Base-by-base conservation (phyloP, 2,888 invertebrate genomes). In the Cryptosula pallasiana region DNA sequence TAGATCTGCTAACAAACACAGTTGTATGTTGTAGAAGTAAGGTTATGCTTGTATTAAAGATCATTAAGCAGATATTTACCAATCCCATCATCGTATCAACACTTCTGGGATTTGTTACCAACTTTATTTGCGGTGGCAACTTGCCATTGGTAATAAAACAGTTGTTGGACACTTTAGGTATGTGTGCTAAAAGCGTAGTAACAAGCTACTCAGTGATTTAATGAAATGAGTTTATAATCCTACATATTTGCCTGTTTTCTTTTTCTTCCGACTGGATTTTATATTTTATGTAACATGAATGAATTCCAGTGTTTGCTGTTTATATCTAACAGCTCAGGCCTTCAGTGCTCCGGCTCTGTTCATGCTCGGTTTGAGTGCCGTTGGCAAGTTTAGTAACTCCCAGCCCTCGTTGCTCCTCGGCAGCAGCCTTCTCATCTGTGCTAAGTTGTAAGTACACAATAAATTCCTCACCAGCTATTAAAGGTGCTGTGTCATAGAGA, bases 81-180 rank as follows among this genome's bases (percentile, higher is more conserved):
- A 97, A 97, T 86, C 97, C 96, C 0, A 89, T 96, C 72, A 89
- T 96, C 23, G 88, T 94, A 71, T 95, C 95, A 95, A 95, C 96
- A 0, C 86, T 93, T n/a, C 86, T 95, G 75, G 96, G 96, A 9
- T 91, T 96, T 20, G 83, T 90, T 75, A 94, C 93, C 32, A 95
- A 95, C 83, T 87, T 93, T 75, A 83, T 90, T 55, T 94, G 94
- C 82, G 89, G 90, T 0, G 91, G 93, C 81, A 88, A 90, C 13
- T 84, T 95, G 72, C 95, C 95, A 20, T 84, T 88, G 69, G 89
- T 91, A 75, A 85, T 95, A 36, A 89, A 90, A 78, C 90, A 90
- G 63, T 89, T 94, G 74, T 87, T 95, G 73, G 88, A 74, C 34
- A 79, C 81, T 2, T 73, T 83, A 90, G 86, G 91, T 91, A 85